Base-by-base conservation (phyloP, 2,888 invertebrate genomes). In the Euplagia quadripunctaria region DNA sequence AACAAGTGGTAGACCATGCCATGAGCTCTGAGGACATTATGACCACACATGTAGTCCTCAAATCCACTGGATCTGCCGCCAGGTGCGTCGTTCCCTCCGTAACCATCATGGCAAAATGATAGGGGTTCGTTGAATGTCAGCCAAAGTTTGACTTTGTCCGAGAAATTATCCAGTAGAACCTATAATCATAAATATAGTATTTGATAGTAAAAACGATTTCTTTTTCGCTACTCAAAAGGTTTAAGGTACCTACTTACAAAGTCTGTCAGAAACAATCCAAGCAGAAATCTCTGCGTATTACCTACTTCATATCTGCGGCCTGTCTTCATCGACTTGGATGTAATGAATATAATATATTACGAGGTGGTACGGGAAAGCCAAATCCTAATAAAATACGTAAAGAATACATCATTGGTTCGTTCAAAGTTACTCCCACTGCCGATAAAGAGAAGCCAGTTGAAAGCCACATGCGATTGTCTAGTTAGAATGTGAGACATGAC, bases 121-220 rank as follows among this genome's bases (percentile, higher is more conserved):
- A 88, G 86, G 0, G 97, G 97, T 88, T 97, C 97, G 88, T 97
- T 97, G 85, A 97, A 95, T 0, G 97, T 97, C 2, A 97, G 89
- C 97, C 97, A 97, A 58, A 86, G 83, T 55, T 94, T 91, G 0
- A 97, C 96, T 71, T 93, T 89, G 65, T 94, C 89, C 0, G 96
- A 96, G 70, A 96, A 96, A 17, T 91, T 79, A 65, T 91, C 85
- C 76, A 96, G 96, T 0, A 97, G 87, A 0, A 96, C 88, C 90
- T 95, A 85, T 4, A 79, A 43, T 42, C 0, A 1, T 14, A 12
- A 55, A 17, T n/a, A 52, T 8, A 41, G 8, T 16, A n/a, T 46
- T 12, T 43, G 0, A 20, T 31, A 16, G 0, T 20, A 20, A 58
- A 6, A 58, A 20, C 20, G 0, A 17, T 20, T 58, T 9, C 11